Evolutionary conservation across 2,113 vertebrate genomes (phyloP), one percentile per base, ranked within the genome.

Genomic region (Rhegmatorhina hoffmannsi): DNA sequence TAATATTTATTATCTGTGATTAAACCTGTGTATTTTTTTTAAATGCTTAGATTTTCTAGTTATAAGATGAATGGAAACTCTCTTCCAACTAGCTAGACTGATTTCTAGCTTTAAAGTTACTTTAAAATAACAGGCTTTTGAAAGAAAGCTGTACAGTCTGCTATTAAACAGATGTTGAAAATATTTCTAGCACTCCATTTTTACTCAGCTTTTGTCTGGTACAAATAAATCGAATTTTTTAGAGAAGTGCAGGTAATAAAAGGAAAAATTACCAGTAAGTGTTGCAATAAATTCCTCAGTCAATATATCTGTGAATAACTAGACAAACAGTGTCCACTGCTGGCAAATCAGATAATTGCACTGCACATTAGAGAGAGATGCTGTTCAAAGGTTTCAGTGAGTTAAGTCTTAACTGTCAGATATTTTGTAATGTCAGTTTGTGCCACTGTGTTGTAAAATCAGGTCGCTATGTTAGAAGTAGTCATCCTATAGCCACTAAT

Each of bases 271-370:
- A 55, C 14, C n/a, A 63, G 40, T 34, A 14, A 38, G 6, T 11
- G 26, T 80, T 87, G 12, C 66, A 90, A 80, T 52, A 63, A 89
- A 44, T 59, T 67, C 75, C 76, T 43, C 52, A 80, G 29, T 28
- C 66, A 66, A 60, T 60, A 6, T 92, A 56, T 56, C 25, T 55
- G 72, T 47, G 78, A 81, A 98, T 98, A 98, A 94, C 97, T 98
- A 90, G 98, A 96, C 97, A 94, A 98, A 98, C 97, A 98, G 95
- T 98, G 98, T 97, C 98, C 98, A 98, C 98, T 98, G 97, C 97
- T 98, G 98, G 98, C 95, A 97, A 97, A 91, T 96, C 93, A 55
- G 85, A 91, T 97, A 98, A 98, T 97, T 98, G 97, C 98, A 98
- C 52, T 74, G 17, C 33, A 40, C 7, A 17, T 82, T 59, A 70